phyloP scores from a whole-genome alignment of 2,888 invertebrate species.

The Rotaria macrura region DNA sequence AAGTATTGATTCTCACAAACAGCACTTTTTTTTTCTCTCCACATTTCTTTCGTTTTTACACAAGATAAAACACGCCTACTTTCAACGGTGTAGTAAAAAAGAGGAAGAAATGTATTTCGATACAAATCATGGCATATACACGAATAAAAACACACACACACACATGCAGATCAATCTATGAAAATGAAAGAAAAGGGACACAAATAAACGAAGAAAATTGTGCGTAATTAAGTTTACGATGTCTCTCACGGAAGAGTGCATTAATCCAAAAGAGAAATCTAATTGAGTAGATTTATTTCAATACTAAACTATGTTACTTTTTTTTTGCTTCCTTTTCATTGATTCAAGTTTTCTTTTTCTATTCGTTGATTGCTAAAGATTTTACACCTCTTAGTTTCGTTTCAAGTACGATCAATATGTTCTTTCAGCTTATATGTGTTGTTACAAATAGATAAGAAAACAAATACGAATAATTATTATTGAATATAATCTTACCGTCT shows the following conservation, averaged over 20 bases:
- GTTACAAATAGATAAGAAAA: neutral
- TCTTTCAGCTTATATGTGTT: too few relatives aligned
- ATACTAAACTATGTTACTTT: neutral
- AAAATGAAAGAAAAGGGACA: neutral
- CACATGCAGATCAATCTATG: too few relatives aligned
- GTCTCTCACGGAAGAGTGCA: neutral
- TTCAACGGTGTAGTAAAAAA: neutral
- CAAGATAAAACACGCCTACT: neutral
- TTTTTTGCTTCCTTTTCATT: neutral
- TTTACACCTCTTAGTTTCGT: neutral
- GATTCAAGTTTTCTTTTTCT: too few relatives aligned
- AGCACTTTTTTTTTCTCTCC: neutral
- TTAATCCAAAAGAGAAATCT: neutral
- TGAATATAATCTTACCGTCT: conserved; percentile 19
- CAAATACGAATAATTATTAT: neutral
- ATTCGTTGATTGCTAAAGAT: neutral
- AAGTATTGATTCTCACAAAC: neutral
- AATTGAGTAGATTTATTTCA: neutral
- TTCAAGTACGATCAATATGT: too few relatives aligned
- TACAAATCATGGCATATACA: neutral
- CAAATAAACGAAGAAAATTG: neutral
- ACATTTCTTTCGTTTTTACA: neutral
- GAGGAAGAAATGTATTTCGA: neutral
- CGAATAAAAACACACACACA: neutral
- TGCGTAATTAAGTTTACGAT: neutral